These are phyloP conservation scores for Drosophila sproati DNA, from an alignment of 1,140 invertebrate genomes.

Conservation along the genomic window DNA sequence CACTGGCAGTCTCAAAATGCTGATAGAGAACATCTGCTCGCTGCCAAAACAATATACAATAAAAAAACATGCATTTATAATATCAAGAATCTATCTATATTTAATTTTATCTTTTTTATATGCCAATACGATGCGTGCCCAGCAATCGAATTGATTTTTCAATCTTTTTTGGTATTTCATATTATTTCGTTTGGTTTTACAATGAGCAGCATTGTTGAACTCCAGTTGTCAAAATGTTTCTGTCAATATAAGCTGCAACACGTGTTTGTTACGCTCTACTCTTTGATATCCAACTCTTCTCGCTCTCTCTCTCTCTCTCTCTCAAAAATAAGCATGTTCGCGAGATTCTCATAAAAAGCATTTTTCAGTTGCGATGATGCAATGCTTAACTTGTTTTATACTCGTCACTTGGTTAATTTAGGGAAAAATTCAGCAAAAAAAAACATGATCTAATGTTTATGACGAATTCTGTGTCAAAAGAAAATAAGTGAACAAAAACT, in stretches of 20 bases:
- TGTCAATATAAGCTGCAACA: slow-evolving; percentile 26
- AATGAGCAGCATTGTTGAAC: slow-evolving; percentile 18
- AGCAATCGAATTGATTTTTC: slow-evolving; percentile 60
- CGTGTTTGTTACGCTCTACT: slow-evolving; percentile 4
- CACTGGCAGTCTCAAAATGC: slow-evolving; percentile 16
- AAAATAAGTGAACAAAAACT: neutral
- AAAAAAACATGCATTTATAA: slow-evolving; percentile 15
- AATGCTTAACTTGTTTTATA: slow-evolving; percentile 15
- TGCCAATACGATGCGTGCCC: slow-evolving; percentile 58
- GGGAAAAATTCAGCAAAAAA: slow-evolving; percentile 2
- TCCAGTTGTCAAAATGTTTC: slow-evolving; percentile 8
- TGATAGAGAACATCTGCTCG: slow-evolving; percentile 56
- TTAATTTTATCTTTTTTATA: neutral
- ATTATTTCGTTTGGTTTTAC: slow-evolving; percentile 30
- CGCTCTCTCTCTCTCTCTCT: neutral
- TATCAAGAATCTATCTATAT: slow-evolving; percentile 16
- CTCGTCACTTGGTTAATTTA: slow-evolving; percentile 15
- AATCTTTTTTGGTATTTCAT: slow-evolving; percentile 43
- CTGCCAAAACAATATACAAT: slow-evolving; percentile 16
- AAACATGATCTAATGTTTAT: slow-evolving; percentile 6
- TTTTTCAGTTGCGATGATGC: slow-evolving; percentile 33
- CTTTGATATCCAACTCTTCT: neutral
- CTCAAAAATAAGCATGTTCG: neutral
- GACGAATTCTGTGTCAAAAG: neutral
- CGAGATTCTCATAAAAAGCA: neutral